Evolutionary conservation across 1,140 invertebrate species (phyloP), one percentile per base, ranked within the genome.

Genomic region (Pogonomyrmex californicus): DNA sequence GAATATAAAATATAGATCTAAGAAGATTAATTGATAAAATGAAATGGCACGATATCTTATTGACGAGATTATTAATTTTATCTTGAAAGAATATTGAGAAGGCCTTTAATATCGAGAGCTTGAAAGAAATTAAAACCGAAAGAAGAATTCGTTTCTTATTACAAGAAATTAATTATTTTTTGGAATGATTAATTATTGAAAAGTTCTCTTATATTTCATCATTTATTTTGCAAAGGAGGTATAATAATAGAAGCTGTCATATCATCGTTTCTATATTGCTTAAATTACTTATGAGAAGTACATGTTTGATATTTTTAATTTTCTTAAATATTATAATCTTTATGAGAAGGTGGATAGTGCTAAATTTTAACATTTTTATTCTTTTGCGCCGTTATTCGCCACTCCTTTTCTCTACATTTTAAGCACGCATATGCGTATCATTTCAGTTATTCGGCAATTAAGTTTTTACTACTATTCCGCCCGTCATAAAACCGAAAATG

Each of bases 401-500:
- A 58, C 30, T 47, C 4, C 30, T 58, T 44, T 33, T 5, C 10
- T 36, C 66, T 36, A 44, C n/a, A 44, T 71, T 58, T 49, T 44
- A 44, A 36, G 0, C 51, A 54, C 36, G 51, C 58, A n/a, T 71
- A 71, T 51, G 78, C 54, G 51, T 23, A 54, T 82, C 56, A 71
- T 73, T 82, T 82, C 66, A 73, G 66, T 82, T 82, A 82, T 82
- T 82, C 79, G 73, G 66, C 79, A 82, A 82, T 82, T 82, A 73
- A 41, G 56, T 73, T 82, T 82, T 71, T 82, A 82, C 30, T 73
- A 71, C 41, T 68, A 41, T 41, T 82, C 78, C 78, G 66, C 51
- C 41, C 38, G 66, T 60, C 79, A 44, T 82, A 73, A 82, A 82
- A 73, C 66, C 30, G 66, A 82, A 82, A 82, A 82, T 36, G 79